Conservation (phyloP, 2,888 invertebrate genomes). For the Campoplex capitator region DNA sequence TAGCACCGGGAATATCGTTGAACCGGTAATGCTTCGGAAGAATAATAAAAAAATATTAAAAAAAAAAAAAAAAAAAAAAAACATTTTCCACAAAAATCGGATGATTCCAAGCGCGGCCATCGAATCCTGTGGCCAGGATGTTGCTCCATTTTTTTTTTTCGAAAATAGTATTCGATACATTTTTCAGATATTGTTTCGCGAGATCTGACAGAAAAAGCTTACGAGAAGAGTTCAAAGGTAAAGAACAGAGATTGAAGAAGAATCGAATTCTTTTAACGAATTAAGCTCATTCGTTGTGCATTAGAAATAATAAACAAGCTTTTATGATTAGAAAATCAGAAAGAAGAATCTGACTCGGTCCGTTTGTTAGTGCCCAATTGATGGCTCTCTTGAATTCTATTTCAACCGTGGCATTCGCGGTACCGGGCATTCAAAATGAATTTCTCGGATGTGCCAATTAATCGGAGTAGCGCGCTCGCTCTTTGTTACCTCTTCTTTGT, state of each 20-base stretch:
- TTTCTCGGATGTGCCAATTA: not conserved
- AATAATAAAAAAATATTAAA: too few relatives aligned
- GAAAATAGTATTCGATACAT: too few relatives aligned
- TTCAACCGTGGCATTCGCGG: not conserved
- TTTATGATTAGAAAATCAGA: not conserved
- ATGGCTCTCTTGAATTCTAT: not conserved
- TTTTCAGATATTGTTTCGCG: too few relatives aligned
- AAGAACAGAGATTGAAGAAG: too few relatives aligned
- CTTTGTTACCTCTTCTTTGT: constrained; percentile 1
- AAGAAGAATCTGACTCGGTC: not conserved
- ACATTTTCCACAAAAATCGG: not conserved
- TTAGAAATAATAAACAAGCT: not conserved
- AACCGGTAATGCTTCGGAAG: not conserved
- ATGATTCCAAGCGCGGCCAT: not conserved
- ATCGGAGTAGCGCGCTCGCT: constrained; percentile 5
- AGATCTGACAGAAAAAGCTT: too few relatives aligned
- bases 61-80: not conserved
- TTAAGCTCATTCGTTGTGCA: not conserved
- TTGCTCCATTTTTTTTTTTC: too few relatives aligned
- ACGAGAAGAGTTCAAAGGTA: too few relatives aligned
- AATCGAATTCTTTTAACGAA: too few relatives aligned
- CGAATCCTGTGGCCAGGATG: too few relatives aligned
- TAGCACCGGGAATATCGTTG: not conserved
- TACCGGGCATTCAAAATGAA: not conserved
- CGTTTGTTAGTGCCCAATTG: not conserved